A percentile compares a stretch with the other conserved stretches of the same genome.
Conservation (phyloP, 1,140 invertebrate genomes). For the Onthophagus taurus region DNA sequence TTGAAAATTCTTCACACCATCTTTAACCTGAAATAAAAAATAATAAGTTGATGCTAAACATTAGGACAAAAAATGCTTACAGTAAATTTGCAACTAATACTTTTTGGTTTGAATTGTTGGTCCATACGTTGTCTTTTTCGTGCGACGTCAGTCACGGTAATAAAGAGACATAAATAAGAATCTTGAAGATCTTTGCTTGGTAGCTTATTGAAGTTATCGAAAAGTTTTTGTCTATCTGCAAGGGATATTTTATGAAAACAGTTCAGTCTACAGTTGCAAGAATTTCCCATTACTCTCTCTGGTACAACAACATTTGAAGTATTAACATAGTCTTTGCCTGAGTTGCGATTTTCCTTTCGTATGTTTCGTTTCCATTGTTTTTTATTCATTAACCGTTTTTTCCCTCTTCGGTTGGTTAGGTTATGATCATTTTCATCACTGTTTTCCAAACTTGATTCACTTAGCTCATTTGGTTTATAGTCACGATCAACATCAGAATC, state of each 20-base stretch:
- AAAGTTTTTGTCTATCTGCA: background rate
- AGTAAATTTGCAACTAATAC: background rate
- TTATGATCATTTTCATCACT: background rate
- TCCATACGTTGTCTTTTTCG: background rate
- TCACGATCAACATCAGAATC: too few species aligned
- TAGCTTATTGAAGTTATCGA: background rate
- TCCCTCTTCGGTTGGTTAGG: background rate
- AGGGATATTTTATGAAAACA: background rate
- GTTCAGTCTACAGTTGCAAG: background rate
- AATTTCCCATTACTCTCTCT: background rate
- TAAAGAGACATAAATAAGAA: background rate
- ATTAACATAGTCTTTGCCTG: too few species aligned
- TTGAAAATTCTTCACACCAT: background rate
- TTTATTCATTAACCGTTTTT: background rate
- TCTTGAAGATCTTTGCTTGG: background rate
- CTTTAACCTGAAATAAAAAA: background rate
- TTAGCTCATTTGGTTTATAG: background rate
- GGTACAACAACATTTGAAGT: background rate
- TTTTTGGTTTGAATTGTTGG: background rate
- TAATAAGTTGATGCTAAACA: too few species aligned
- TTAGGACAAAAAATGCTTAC: background rate
- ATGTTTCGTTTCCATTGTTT: background rate
- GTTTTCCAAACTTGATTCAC: background rate
- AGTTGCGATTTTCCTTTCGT: background rate
- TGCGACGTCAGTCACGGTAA: background rate